phyloP scores from a whole-genome alignment of 2,797 vertebrate genomes.

The Muscicapa striata region DNA sequence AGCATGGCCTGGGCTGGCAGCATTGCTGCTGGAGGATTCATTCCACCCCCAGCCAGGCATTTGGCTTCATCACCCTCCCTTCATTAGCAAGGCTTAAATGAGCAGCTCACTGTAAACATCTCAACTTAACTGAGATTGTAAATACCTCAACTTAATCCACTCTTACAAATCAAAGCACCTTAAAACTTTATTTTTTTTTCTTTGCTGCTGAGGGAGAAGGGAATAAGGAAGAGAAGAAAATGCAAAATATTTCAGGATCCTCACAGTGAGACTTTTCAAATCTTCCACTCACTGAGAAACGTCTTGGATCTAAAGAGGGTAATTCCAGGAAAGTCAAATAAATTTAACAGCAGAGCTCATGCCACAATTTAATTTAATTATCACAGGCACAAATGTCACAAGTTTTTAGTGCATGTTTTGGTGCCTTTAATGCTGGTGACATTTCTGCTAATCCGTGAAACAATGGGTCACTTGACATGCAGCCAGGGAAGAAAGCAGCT shows the following conservation, averaged over 20 bases:
- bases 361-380: background rate
- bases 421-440: conserved; percentile 31
- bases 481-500: conserved; percentile 28
- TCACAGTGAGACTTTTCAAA: background rate
- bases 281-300: background rate
- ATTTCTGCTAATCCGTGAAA: conserved; percentile 32
- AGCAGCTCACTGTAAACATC: conserved; percentile 17
- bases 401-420: background rate
- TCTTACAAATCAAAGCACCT: background rate
- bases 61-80: background rate
- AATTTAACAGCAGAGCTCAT: background rate
- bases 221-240: background rate
- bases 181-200: background rate
- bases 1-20: background rate
- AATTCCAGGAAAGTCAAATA: background rate
- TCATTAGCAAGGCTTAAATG: background rate
- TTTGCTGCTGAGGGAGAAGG: background rate
- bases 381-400: background rate
- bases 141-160: background rate
- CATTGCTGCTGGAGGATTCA: background rate
- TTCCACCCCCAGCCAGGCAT: background rate
- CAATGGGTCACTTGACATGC: conserved; percentile 21
- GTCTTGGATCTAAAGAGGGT: rapidly evolving
- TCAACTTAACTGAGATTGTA: background rate
- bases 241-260: background rate